Evolutionary conservation across 2,113 vertebrate genomes (phyloP), one percentile per base, ranked within the genome.

Genomic region (Semnornis frantzii): DNA sequence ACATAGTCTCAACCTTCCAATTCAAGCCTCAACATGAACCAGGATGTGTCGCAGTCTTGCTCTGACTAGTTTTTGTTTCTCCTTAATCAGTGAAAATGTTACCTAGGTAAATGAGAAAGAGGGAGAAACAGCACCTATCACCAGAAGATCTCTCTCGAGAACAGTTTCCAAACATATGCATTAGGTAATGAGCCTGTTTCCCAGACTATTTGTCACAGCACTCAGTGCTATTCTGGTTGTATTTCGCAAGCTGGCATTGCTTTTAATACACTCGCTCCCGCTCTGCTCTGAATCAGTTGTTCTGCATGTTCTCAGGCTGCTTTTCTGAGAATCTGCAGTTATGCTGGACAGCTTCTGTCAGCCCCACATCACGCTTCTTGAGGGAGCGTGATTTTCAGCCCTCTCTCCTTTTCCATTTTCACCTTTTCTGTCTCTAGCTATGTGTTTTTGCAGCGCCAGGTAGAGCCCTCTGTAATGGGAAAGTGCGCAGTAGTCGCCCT

Each of bases 101-200:
- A 94, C 91, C 82, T 94, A 91, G 85, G 66, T 91, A 93, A 94
- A 92, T 33, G 74, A 83, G 70, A 75, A 9, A 24, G 85, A 90
- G 62, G 90, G 90, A 94, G 85, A 90, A 90, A 75, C 94, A 75
- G 90, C 95, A 94, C 94, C 76, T 95, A 81, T 46, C 58, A 33
- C 59, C 83, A 92, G 85, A 83, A 94, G 65, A 69, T 82, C 85
- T 97, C 91, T 50, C 72, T 88, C 3, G 8, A 52, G 89, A 91
- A 90, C 90, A 78, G 70, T 94, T 96, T 97, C 90, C 89, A 94
- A 94, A 97, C 91, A 92, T 85, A 95, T 30, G 75, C 72, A 57
- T 93, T 95, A 96, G 87, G 90, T 85, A 96, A 94, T 76, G 93
- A 79, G 62, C 74, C 65, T 86, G 34, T 92, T 95, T 93, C 68